Base-by-base conservation (phyloP, 2,888 invertebrate genomes). In the Ptilodon capucinus region DNA sequence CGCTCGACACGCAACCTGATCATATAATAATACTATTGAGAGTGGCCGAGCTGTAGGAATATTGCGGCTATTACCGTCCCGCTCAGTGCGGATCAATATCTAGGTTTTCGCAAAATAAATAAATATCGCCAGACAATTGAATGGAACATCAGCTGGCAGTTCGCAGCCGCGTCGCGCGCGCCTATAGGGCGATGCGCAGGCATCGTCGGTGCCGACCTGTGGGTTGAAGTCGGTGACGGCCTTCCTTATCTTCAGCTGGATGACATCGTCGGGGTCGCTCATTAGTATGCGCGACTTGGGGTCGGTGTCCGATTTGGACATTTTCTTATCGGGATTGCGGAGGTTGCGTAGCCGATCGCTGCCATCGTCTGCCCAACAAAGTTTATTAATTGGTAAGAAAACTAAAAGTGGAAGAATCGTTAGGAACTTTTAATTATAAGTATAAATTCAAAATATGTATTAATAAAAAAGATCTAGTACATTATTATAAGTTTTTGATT, bases 291-390 rank as follows among this genome's bases (percentile, higher is more conserved):
- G 92, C 57, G 96, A 95, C 72, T 94, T 95, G 0, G 92, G 80
- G 84, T 97, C 95, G 0, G 91, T 75, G 73, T 97, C 97, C 0
- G 99, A 99, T 88, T 99, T 99, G 9, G 99, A 99, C 99, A 99
- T 99, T 92, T 99, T 99, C 74, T 95, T 96, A 0, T 79, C 75
- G 0, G 99, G 98, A 74, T 97, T 95, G 40, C 97, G 93, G 7
- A 99, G 91, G 74, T 97, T 98, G 70, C 94, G 94, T 48, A 99
- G 92, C 40, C 95, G 92, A 45, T 92, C 91, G 69, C 91, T 91
- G 35, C 92, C 92, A 52, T 92, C 92, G 38, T 92, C 64, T 64
- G 48, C 11, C 51, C 21, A 19, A 17, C 13, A 17, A 13, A 39
- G 34, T 8, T 7, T 16, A 3, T 5, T n/a, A n/a, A n/a, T n/a